A percentile compares a stretch with the other conserved stretches of the same genome.
phyloP scores from a whole-genome alignment of 2,888 invertebrate species.

The Apodemia mormo region DNA sequence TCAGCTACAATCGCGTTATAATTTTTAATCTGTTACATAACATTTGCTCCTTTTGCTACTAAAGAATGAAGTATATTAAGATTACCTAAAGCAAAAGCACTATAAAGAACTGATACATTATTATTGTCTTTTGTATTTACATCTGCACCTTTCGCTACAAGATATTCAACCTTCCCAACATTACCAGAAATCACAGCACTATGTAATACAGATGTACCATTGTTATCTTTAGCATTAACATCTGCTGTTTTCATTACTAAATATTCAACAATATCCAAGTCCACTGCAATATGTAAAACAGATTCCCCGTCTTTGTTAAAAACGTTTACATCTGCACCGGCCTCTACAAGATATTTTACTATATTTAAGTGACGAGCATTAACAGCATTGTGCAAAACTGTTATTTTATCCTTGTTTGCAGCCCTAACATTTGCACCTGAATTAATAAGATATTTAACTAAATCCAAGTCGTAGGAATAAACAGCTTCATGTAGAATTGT shows the following conservation, averaged over 20 bases:
- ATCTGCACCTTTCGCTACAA: neutral
- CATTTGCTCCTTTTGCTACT: neutral
- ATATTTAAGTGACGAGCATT: too few species aligned
- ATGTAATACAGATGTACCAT: neutral
- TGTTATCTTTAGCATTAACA: neutral
- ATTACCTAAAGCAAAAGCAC: neutral
- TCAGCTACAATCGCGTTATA: too few species aligned
- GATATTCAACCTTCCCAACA: neutral
- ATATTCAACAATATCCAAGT: neutral
- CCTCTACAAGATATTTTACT: too few species aligned
- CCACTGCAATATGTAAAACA: conserved; percentile 8
- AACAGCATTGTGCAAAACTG: conserved; percentile 34
- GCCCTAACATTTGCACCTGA: neutral
- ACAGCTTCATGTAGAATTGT: neutral
- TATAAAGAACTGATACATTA: neutral
- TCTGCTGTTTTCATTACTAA: neutral
- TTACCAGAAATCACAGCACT: neutral
- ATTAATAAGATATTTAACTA: neutral
- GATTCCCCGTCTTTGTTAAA: conserved; percentile 10
- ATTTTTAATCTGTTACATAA: neutral
- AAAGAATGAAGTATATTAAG: neutral
- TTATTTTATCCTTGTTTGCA: conserved; percentile 38
- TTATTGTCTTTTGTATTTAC: neutral
- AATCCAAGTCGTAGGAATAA: neutral
- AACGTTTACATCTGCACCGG: too few species aligned